Conservation (phyloP, 2,888 invertebrate species). For the Graphium colonna region DNA sequence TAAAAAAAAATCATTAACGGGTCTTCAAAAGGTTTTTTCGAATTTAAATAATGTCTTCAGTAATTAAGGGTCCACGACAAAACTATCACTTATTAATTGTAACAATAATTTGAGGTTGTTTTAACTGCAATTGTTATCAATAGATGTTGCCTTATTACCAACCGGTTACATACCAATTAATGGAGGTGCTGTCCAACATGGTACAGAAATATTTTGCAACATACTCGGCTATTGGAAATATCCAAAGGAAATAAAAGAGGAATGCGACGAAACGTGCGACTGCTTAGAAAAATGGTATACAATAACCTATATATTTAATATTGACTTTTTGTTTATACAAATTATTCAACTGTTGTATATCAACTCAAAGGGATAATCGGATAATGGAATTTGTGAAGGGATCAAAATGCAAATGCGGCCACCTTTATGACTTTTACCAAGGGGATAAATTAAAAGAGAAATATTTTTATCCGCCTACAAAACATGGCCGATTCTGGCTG, state of each 20-base stretch:
- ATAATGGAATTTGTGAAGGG: slow-evolving; percentile 48
- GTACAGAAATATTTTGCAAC: slow-evolving; percentile 37
- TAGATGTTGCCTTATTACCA: slow-evolving; percentile 48
- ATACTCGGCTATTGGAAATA: slow-evolving; percentile 53
- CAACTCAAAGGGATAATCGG: slow-evolving; percentile 50
- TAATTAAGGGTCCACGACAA: no score
- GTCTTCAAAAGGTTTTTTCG: no score
- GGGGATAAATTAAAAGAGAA: slow-evolving; percentile 47
- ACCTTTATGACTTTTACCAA: slow-evolving; percentile 55
- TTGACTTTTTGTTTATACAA: no score
- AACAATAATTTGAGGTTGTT: neutral
- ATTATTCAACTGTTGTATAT: no score
- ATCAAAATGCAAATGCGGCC: slow-evolving; percentile 62
- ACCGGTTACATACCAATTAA: slow-evolving; percentile 60
- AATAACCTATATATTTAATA: no score
- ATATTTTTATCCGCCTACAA: slow-evolving; percentile 55
- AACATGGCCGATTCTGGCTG: slow-evolving; percentile 45
- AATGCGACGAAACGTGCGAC: slow-evolving; percentile 52
- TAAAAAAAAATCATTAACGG: no score
- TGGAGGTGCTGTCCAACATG: slow-evolving; percentile 37
- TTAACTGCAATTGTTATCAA: slow-evolving; percentile 12
- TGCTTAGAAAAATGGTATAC: slow-evolving; percentile 54
- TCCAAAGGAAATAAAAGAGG: slow-evolving; percentile 38
- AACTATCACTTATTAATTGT: slow-evolving; percentile 1
- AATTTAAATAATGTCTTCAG: no score